Conservation (phyloP, 2,797 vertebrate genomes). For the Phoxinus dragarum region DNA sequence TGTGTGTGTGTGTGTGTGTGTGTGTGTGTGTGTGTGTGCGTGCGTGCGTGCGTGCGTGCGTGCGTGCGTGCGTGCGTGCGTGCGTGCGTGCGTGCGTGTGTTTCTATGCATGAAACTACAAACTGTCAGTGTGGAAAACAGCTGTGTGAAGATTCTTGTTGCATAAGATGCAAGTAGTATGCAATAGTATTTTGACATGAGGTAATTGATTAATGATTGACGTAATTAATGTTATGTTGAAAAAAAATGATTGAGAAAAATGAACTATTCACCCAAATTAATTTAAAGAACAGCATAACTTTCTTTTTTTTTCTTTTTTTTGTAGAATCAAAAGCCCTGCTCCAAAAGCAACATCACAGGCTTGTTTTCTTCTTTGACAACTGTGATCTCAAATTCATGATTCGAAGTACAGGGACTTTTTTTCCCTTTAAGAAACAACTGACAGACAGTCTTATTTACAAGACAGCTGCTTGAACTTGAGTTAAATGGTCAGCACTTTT, state of each 20-base stretch:
- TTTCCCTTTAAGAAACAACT: not conserved
- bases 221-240: not conserved
- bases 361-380: conserved; percentile 12
- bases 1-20: not conserved
- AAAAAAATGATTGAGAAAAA: not conserved
- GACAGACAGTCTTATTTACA: conserved; percentile 12
- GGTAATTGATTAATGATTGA: not conserved
- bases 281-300: not conserved
- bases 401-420: not conserved
- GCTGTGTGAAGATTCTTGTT: not conserved
- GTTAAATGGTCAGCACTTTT: conserved; percentile 26
- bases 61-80: not conserved
- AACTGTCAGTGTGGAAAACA: not conserved
- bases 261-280: not conserved
- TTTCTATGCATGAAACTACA: not conserved
- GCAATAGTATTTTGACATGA: not conserved
- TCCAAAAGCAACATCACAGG: not conserved
- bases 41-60: not conserved
- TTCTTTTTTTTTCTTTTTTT: not conserved
- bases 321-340: not conserved
- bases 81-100: not conserved
- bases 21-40: no score
- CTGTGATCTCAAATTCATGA: not conserved
- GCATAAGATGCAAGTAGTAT: no score
- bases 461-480: conserved; percentile 14